phyloP scores from a whole-genome alignment of 2,797 vertebrate species.

The Leptoclinus maculatus region DNA sequence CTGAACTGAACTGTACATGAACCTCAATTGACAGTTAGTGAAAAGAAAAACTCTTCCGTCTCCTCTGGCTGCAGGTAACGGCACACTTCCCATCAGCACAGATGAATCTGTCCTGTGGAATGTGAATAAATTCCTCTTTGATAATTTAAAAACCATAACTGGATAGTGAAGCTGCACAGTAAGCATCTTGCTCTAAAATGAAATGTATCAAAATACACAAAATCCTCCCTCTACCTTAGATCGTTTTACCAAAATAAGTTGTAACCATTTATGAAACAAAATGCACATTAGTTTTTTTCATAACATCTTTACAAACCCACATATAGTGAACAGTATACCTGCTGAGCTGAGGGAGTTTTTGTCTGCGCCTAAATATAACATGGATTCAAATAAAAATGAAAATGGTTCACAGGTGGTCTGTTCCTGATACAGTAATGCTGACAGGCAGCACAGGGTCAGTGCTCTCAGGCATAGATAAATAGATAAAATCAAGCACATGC shows the following conservation, averaged over 20 bases:
- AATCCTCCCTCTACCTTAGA: not conserved
- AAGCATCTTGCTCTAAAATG: not conserved
- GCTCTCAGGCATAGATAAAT: constrained; percentile 15
- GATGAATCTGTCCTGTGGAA: constrained; percentile 13
- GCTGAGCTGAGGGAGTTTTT: constrained; percentile 6
- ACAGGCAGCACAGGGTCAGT: constrained; percentile 1
- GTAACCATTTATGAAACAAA: not conserved
- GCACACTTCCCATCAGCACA: constrained; percentile 11
- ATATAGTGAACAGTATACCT: not conserved
- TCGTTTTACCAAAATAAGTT: not conserved
- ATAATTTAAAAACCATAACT: constrained; percentile 35
- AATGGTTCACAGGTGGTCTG: constrained; percentile 12
- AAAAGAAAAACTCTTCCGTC: not conserved
- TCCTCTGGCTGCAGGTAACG: not conserved
- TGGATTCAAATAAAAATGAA: constrained; percentile 20
- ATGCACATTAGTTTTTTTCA: not conserved
- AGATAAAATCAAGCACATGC: not conserved
- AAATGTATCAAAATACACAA: not conserved
- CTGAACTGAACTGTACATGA: not conserved
- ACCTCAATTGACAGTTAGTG: not conserved
- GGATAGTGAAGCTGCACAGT: not conserved
- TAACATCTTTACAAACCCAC: not conserved
- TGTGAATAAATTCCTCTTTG: constrained; percentile 37
- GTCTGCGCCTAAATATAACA: not conserved
- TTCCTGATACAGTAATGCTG: not conserved